Conservation (phyloP, 2,797 vertebrate species). For the Sebastes trivittatus region DNA sequence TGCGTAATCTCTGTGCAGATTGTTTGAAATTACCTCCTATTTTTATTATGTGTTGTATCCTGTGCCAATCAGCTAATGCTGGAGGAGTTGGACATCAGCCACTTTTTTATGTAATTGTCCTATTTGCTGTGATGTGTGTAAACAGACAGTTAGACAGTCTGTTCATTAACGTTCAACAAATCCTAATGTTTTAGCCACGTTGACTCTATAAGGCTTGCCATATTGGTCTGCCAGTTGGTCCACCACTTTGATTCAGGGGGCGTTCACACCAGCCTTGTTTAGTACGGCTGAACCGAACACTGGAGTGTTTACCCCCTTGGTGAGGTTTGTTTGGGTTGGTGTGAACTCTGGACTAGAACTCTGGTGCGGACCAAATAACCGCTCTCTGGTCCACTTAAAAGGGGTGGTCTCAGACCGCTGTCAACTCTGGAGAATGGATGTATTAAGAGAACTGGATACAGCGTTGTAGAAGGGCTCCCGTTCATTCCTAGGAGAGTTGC, state of each 20-base stretch:
- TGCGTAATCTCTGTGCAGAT: slow-evolving; percentile 25
- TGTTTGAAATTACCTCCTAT: slow-evolving; percentile 25
- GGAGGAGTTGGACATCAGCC: not conserved
- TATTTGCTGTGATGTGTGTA: slow-evolving; percentile 1
- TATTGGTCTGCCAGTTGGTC: not conserved
- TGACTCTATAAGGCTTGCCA: not conserved
- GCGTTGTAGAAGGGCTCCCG: no score
- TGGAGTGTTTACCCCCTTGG: no score
- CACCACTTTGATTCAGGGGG: not conserved
- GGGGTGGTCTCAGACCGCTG: no score
- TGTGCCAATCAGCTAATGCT: slow-evolving; percentile 24
- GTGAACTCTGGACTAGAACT: no score
- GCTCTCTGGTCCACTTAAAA: no score
- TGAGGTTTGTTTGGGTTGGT: no score
- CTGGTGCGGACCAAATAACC: no score
- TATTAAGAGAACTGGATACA: no score
- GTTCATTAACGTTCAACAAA: not conserved
- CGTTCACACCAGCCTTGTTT: no score
- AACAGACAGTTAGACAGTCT: not conserved
- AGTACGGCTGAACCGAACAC: no score
- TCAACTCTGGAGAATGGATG: no score
- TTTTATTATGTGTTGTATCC: slow-evolving; percentile 40
- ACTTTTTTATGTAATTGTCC: not conserved
- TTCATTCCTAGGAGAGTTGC: no score
- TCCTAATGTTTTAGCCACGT: not conserved